A percentile compares a stretch with the other conserved stretches of the same genome.
phyloP scores from a whole-genome alignment of 2,113 vertebrate genomes.

The Phrynosoma platyrhinos region DNA sequence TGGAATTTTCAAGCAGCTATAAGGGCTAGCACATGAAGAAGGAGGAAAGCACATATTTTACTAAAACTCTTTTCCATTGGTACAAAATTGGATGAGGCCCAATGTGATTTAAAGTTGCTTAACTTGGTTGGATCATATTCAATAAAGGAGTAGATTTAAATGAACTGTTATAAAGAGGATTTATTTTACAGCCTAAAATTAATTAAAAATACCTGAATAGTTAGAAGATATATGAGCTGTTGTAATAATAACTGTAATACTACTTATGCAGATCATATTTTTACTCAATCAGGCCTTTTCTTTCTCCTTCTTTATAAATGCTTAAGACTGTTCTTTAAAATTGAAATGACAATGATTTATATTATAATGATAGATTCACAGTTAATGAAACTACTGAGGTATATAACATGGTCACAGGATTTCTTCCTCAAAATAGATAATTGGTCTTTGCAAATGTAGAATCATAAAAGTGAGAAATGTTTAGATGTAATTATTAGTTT shows the following conservation, averaged over 20 bases:
- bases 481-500: constrained; percentile 52
- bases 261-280: constrained; percentile 24
- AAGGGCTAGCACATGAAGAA: background rate
- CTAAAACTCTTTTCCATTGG: background rate
- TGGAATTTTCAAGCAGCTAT: background rate
- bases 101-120: background rate
- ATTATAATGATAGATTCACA: constrained; percentile 44
- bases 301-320: constrained; percentile 29
- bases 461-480: constrained; percentile 57
- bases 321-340: constrained; percentile 61
- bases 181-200: constrained; percentile 54
- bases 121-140: background rate
- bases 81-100: background rate
- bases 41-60: background rate
- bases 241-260: constrained; percentile 42
- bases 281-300: constrained; percentile 23
- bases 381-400: constrained; percentile 67
- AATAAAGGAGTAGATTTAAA: constrained; percentile 26
- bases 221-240: constrained; percentile 44
- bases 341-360: constrained; percentile 60
- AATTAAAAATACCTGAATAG: constrained; percentile 62
- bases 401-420: constrained; percentile 59
- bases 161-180: constrained; percentile 15
- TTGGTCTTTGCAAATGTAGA: constrained; percentile 60
- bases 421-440: constrained; percentile 58